phyloP scores from a whole-genome alignment of 2,113 vertebrate genomes.

The Amia ocellicauda region DNA sequence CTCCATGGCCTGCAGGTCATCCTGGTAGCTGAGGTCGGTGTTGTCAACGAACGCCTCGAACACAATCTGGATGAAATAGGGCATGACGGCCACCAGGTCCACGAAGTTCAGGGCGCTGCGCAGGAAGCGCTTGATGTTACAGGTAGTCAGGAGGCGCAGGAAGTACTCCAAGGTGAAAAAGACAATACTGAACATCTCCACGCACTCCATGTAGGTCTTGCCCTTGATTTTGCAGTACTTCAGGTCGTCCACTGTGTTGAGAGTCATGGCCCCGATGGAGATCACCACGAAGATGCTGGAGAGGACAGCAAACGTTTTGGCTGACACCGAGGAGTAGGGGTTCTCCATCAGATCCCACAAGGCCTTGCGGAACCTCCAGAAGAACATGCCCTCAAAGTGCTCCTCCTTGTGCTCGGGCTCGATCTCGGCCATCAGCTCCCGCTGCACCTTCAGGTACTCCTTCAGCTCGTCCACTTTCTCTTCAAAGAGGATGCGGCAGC shows the following conservation, averaged over 20 bases:
- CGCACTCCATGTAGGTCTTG: slow-evolving; percentile 64
- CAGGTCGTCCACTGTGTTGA: slow-evolving; percentile 78
- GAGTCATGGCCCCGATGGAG: slow-evolving; percentile 73
- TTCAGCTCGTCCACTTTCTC: slow-evolving; percentile 73
- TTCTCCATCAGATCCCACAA: slow-evolving; percentile 78
- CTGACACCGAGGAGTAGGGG: slow-evolving; percentile 66
- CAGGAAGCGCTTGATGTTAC: slow-evolving; percentile 59
- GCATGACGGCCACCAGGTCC: slow-evolving; percentile 79
- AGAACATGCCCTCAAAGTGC: slow-evolving; percentile 63
- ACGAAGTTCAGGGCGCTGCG: slow-evolving; percentile 69
- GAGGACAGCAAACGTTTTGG: slow-evolving; percentile 68
- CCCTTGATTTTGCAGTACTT: slow-evolving; percentile 44
- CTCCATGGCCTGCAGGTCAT: slow-evolving; percentile 78
- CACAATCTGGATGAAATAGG: slow-evolving; percentile 81
- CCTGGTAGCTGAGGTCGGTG: slow-evolving; percentile 57
- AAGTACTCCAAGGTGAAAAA: slow-evolving; percentile 77
- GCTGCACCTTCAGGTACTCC: slow-evolving; percentile 72
- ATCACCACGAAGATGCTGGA: slow-evolving; percentile 76
- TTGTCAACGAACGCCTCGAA: slow-evolving; percentile 70
- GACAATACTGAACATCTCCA: slow-evolving; percentile 71
- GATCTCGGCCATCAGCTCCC: slow-evolving; percentile 68
- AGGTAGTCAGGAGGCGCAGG: slow-evolving; percentile 65
- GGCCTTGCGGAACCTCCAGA: slow-evolving; percentile 51
- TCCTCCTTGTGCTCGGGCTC: slow-evolving; percentile 52
- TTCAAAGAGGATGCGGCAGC: slow-evolving; percentile 73